Evolutionary conservation across 2,113 vertebrate species (phyloP), one percentile per base, ranked within the genome.

Genomic region (Strix aluco): DNA sequence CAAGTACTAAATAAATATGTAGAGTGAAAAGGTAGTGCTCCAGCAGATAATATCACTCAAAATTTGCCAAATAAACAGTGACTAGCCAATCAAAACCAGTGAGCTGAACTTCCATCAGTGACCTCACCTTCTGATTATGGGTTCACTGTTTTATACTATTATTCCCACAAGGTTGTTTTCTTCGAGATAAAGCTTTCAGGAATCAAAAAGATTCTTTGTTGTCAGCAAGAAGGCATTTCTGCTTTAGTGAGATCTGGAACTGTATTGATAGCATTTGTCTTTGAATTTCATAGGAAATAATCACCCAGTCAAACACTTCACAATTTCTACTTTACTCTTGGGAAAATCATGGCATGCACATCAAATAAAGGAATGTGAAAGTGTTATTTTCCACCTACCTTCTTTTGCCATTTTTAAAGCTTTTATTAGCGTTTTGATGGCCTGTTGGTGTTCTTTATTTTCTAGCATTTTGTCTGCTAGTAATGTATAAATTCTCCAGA

Each of bases 401-500:
- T 98, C 97, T 98, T 98, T 98, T 93, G 99, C 98, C 96, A 98
- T 97, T 94, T 98, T 95, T 73, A 97, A 97, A 95, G 99, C 98
- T 98, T 98, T 98, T 96, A 71, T 98, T 95, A 98, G 97, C 13
- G 29, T 97, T 97, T 95, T 95, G 96, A 99, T 97, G 91, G 96
- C 98, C 74, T 98, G 92, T 95, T 98, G 94, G 97, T 98, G 91
- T 74, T 98, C 91, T 95, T 98, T 96, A 93, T 97, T 97, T 95
- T 94, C 97, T 38, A 99, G 97, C 97, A 98, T 98, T 97, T 98
- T 97, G 94, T 99, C 97, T 96, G 98, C 97, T 77, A 98, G 96
- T 94, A 98, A 80, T 80, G 97, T 98, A 96, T 99, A 98, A 77
- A 98, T 98, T 97, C 97, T 99, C 98, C 98, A 98, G 97, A 99